Evolutionary conservation across 2,888 invertebrate species (phyloP), one percentile per base, ranked within the genome.

Genomic region (Mayetiola destructor): DNA sequence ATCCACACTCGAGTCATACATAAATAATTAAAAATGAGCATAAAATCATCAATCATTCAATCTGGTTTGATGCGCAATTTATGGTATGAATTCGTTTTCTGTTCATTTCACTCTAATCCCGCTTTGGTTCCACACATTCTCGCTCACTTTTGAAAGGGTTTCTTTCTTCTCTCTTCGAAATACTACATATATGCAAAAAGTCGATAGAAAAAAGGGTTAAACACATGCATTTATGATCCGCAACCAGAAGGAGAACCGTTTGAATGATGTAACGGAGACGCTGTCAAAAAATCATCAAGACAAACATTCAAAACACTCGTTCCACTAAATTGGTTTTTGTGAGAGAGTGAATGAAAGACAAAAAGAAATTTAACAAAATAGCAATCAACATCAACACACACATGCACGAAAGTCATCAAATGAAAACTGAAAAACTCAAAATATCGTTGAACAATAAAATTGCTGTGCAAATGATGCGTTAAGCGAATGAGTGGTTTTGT

Each of bases 41-140:
- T 48, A 48, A 48, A 48, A 48, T 48, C 48, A 48, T 48, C 48
- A 48, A 48, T 48, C 48, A 48, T 48, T 48, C 48, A 48, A 48
- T 48, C 23, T 40, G 40, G 27, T 48, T 27, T 42, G 23, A 42
- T 42, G n/a, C 27, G 27, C 48, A 14, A 16, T 27, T 48, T 48
- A n/a, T n/a, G 8, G 48, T 5, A n/a, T 27, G 48, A 48, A 48
- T 27, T 27, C 48, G 27, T 16, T n/a, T 48, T 48, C 48, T n/a
- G n/a, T n/a, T 27, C 48, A 48, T 48, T 27, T 48, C 48, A 48
- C 48, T 27, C 23, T 48, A 48, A 48, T 48, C 27, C 27, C 27
- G 42, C 23, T 42, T 27, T 27, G n/a, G 27, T 20, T 48, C 27
- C 48, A 48, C n/a, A 1, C n/a, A n/a, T n/a, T n/a, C n/a, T n/a